Evolutionary conservation across 2,888 invertebrate species (phyloP).

Genomic region (Molanna angustata): DNA sequence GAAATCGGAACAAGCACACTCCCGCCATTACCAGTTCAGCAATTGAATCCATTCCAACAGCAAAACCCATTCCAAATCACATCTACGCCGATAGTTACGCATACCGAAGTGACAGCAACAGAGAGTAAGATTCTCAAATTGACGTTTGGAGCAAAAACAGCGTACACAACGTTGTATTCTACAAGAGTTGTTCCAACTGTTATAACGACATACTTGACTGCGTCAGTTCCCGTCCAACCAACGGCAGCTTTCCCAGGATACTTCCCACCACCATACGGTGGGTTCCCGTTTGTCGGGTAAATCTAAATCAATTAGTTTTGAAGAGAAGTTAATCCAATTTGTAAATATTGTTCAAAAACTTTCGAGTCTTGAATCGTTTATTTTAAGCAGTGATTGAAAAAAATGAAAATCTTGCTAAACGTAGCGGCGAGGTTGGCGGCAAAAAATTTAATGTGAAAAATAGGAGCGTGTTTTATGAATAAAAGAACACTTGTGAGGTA

Average conservation of each 20-base stretch:
- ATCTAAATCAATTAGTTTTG: too few species aligned
- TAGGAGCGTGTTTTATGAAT: too few species aligned
- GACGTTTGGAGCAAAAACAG: conserved; percentile 88
- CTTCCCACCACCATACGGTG: conserved; percentile 72
- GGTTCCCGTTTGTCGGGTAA: conserved; percentile 77
- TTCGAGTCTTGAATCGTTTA: too few species aligned
- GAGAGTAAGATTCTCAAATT: conserved; percentile 80
- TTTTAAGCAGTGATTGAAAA: too few species aligned
- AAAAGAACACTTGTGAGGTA: too few species aligned
- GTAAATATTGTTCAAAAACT: too few species aligned
- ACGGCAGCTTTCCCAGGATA: conserved; percentile 72
- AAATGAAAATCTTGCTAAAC: too few species aligned
- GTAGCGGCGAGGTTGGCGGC: too few species aligned
- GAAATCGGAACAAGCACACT: conserved; percentile 74
- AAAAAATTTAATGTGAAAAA: too few species aligned
- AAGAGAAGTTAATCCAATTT: too few species aligned
- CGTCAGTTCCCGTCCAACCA: conserved; percentile 71
- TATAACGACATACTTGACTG: conserved; percentile 80
- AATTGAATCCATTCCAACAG: conserved; percentile 56
- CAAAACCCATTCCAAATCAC: conserved; percentile 73
- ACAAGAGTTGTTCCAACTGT: conserved; percentile 80
- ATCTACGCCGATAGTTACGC: conserved; percentile 77
- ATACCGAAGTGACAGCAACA: conserved; percentile 74
- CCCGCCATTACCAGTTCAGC: conserved; percentile 55
- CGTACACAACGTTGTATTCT: conserved; percentile 81